Base-by-base conservation (phyloP, 2,113 vertebrate genomes). In the Syrrhaptes paradoxus region DNA sequence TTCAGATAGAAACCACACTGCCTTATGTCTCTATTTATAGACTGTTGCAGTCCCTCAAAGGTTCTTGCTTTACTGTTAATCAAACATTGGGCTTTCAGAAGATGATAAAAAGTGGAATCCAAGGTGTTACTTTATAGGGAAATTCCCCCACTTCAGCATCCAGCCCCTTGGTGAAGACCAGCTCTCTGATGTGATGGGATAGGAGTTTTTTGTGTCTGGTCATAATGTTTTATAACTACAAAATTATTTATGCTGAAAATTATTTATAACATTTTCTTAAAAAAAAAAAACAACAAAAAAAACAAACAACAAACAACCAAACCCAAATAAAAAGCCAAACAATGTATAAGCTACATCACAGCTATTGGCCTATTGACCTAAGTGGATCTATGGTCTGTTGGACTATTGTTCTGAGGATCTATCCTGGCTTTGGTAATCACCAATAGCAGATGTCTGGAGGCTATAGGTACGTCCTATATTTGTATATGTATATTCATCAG, bases 161-260 rank as follows among this genome's bases (percentile, higher is more conserved):
- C 17, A 32, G 45, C 19, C 17, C 38, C 38, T 46, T 10, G 31
- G 41, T 17, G 38, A 63, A 34, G n/a, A 34, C 38, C 36, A 22
- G 12, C 14, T 55, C 28, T 46, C 5, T 8, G 62, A 22, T 0
- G 3, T 4, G 52, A 28, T 43, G 21, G 38, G 32, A 36, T 2
- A 5, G 29, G 13, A 15, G 13, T 7, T 9, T 58, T 45, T 43
- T 4, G 10, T 49, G 36, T 13, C 26, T 49, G 31, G 48, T 16
- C 7, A 1, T 36, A 7, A 25, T 26, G 31, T 62, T 12, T 48
- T 61, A 7, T 7, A 52, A 46, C 16, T n/a, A 46, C 19, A 51
- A n/a, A 32, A 32, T 13, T 3, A 31, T 31, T 62, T 77, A 7
- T 14, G 28, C 22, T 77, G 31, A 22, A 55, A 68, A 48, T 10